Conservation (phyloP, 2,113 vertebrate genomes). For the Motacilla tschutschensis region DNA sequence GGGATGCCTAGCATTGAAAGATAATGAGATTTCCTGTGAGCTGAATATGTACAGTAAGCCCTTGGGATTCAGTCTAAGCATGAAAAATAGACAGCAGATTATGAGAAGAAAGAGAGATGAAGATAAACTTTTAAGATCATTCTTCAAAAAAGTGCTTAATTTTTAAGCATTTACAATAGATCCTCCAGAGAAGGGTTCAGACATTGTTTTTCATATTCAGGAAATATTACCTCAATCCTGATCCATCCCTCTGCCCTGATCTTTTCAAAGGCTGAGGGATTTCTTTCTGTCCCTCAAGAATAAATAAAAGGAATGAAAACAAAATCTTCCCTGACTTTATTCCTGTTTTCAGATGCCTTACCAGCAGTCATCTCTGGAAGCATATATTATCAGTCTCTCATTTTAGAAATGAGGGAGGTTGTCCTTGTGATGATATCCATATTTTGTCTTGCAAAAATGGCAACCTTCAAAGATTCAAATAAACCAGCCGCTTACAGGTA, state of each 20-base stretch:
- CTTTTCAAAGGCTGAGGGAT: slow-evolving; percentile 10
- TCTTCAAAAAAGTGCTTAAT: slow-evolving; percentile 30
- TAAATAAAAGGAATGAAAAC: background rate
- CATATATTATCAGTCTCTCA: background rate
- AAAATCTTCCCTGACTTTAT: slow-evolving; percentile 2
- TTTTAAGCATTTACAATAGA: slow-evolving; percentile 13
- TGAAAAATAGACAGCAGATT: slow-evolving; percentile 19
- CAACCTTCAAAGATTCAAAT: background rate
- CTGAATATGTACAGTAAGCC: background rate
- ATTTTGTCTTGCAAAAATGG: background rate
- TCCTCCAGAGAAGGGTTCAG: background rate
- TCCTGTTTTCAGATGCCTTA: background rate
- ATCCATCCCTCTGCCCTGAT: background rate
- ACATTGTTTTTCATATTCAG: background rate
- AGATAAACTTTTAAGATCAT: slow-evolving; percentile 31
- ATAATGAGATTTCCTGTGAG: slow-evolving; percentile 38
- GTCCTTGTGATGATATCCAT: background rate
- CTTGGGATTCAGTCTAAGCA: background rate
- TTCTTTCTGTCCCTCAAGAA: slow-evolving; percentile 7
- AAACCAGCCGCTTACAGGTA: background rate
- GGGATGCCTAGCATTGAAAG: background rate
- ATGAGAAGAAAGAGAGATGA: slow-evolving; percentile 14
- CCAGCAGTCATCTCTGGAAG: background rate
- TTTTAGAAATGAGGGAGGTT: background rate
- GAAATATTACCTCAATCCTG: background rate